These are phyloP conservation scores for Arrhamphus sclerolepis DNA, from an alignment of 2,797 vertebrate species.

Conservation along the genomic window DNA sequence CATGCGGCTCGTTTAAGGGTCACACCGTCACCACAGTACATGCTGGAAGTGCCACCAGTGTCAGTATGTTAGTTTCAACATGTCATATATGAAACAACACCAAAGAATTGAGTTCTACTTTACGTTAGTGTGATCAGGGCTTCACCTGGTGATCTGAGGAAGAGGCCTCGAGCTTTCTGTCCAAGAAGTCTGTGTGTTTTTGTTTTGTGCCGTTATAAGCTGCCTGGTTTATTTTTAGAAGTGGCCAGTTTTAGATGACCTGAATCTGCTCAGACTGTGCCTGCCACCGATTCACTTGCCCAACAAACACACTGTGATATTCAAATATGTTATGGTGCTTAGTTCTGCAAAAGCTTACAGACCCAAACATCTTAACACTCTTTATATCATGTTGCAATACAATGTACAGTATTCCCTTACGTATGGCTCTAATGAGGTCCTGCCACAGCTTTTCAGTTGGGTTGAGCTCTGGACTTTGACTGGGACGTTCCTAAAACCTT, in stretches of 20 bases:
- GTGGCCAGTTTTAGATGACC: conserved; percentile 82
- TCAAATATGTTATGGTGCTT: too few species aligned
- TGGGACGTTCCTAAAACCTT: too few species aligned
- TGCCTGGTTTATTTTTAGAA: conserved; percentile 87
- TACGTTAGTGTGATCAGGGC: neutral
- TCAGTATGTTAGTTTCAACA: conserved; percentile 1
- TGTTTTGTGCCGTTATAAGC: conserved; percentile 55
- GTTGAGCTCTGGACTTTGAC: too few species aligned
- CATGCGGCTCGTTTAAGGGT: conserved; percentile 23
- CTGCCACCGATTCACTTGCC: conserved; percentile 34
- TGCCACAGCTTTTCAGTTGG: too few species aligned
- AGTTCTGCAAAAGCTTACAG: too few species aligned
- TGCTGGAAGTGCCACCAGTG: neutral
- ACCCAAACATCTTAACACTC: too few species aligned
- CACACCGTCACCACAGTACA: neutral
- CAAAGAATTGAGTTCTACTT: conserved; percentile 3
- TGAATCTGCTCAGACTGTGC: conserved; percentile 46
- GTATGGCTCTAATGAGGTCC: too few species aligned
- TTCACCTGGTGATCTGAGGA: conserved; percentile 55
- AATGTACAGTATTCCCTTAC: too few species aligned
- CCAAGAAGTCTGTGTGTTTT: conserved; percentile 63
- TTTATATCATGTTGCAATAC: too few species aligned
- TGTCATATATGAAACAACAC: neutral
- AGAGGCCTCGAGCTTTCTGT: neutral
- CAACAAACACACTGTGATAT: neutral